phyloP scores from a whole-genome alignment of 2,113 vertebrate genomes.

The Neogobius melanostomus region DNA sequence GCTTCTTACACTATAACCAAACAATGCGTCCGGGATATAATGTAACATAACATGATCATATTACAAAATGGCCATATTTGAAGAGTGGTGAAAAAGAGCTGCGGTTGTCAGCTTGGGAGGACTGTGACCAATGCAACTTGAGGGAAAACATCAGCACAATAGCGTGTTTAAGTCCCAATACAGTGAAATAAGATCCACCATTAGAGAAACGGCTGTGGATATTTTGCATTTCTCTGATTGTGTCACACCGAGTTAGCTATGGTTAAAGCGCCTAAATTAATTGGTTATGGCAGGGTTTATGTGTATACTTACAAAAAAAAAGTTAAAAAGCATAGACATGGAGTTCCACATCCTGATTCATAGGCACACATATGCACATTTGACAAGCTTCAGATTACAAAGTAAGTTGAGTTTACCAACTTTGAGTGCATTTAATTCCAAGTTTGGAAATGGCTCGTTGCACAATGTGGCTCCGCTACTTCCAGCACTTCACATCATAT shows the following conservation, averaged over 20 bases:
- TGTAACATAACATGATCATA: conserved; percentile 11
- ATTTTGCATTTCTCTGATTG: not conserved
- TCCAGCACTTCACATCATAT: no score
- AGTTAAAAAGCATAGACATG: no score
- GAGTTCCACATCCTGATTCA: no score
- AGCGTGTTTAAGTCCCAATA: not conserved
- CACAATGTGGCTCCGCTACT: no score
- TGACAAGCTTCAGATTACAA: no score
- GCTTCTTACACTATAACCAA: conserved; percentile 6
- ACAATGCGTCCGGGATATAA: not conserved
- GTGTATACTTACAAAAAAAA: not conserved
- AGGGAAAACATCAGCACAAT: conserved; percentile 23
- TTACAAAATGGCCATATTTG: conserved; percentile 31
- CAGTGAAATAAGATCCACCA: not conserved
- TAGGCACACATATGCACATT: no score
- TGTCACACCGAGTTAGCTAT: not conserved
- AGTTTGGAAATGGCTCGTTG: no score
- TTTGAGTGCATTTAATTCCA: no score
- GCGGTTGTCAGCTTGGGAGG: conserved; percentile 4
- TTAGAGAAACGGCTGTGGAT: not conserved
- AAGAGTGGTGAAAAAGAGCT: conserved; percentile 32
- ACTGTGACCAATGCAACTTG: conserved; percentile 7
- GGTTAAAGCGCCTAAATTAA: not conserved
- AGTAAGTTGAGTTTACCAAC: no score
- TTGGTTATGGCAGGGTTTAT: not conserved